These are phyloP conservation scores for Philaethria dido DNA, from an alignment of 2,888 invertebrate species.

Conservation along the genomic window DNA sequence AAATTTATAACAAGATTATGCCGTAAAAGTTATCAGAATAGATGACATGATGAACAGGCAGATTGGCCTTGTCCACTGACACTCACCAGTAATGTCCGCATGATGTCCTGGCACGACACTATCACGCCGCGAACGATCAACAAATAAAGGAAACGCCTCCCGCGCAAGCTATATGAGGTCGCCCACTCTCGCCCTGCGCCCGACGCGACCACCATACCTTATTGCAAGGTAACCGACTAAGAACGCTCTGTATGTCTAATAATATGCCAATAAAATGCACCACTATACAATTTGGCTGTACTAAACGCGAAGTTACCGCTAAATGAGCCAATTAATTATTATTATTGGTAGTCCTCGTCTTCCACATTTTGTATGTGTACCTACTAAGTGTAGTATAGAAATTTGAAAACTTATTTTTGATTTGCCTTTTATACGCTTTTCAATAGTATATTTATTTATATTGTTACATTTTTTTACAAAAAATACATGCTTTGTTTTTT, in stretches of 20 bases:
- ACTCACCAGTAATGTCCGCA: conserved; percentile 79
- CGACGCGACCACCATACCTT: conserved; percentile 78
- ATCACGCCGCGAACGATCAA: conserved; percentile 73
- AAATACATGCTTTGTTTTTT: too few relatives aligned
- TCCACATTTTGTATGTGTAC: conserved; percentile 34
- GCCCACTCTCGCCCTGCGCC: conserved; percentile 80
- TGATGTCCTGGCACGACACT: conserved; percentile 79
- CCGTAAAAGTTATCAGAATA: conserved; percentile 18
- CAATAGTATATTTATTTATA: too few relatives aligned
- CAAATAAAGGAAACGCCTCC: conserved; percentile 80
- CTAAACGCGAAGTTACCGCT: conserved; percentile 71
- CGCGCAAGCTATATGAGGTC: conserved; percentile 80
- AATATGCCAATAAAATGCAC: conserved; percentile 56
- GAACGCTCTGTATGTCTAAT: conserved; percentile 57
- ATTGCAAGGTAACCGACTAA: conserved; percentile 78
- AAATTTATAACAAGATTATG: conserved; percentile 8
- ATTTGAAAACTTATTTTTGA: background rate
- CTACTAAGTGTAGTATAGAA: background rate
- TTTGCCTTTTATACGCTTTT: too few relatives aligned
- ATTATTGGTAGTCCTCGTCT: conserved; percentile 45
- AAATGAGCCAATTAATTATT: conserved; percentile 71
- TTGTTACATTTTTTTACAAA: too few relatives aligned
- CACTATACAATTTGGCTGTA: conserved; percentile 66
- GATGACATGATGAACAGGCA: conserved; percentile 50
- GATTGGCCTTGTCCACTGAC: conserved; percentile 55